A percentile compares a stretch with the other conserved stretches of the same genome.
These are phyloP conservation scores for Bos javanicus DNA, from an alignment of 2,113 vertebrate genomes.

Conservation along the genomic window DNA sequence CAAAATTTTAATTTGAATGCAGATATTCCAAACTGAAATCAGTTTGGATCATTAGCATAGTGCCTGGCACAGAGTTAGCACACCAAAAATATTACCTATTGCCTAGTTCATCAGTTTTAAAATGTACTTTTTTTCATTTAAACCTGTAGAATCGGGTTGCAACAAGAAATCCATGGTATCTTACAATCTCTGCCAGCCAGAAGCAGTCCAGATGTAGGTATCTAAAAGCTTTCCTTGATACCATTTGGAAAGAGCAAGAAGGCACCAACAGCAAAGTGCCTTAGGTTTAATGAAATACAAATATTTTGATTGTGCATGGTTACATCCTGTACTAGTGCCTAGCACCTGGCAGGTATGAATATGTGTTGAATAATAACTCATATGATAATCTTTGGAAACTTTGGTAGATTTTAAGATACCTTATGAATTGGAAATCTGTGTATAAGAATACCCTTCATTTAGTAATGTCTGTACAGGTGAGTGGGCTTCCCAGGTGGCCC, in stretches of 20 bases:
- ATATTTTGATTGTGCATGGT: neutral
- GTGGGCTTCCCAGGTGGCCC: neutral
- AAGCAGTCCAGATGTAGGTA: neutral
- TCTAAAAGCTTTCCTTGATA: neutral
- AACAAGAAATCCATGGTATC: neutral
- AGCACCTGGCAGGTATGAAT: neutral
- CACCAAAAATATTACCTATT: neutral
- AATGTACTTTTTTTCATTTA: neutral
- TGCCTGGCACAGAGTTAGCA: neutral
- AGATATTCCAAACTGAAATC: neutral
- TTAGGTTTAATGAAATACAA: neutral
- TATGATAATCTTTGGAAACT: neutral
- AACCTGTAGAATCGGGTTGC: neutral
- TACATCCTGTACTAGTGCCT: neutral
- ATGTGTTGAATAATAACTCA: neutral
- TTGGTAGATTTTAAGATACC: constrained; percentile 6
- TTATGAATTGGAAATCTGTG: neutral
- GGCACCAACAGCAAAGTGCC: neutral
- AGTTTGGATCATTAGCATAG: neutral
- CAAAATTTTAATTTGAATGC: neutral
- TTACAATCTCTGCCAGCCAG: neutral
- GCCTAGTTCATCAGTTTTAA: neutral
- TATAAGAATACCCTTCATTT: neutral
- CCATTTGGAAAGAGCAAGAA: neutral
- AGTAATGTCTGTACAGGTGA: neutral